These are phyloP conservation scores for Pontoporia blainvillei DNA, from an alignment of 2,113 vertebrate genomes.

Conservation along the genomic window DNA sequence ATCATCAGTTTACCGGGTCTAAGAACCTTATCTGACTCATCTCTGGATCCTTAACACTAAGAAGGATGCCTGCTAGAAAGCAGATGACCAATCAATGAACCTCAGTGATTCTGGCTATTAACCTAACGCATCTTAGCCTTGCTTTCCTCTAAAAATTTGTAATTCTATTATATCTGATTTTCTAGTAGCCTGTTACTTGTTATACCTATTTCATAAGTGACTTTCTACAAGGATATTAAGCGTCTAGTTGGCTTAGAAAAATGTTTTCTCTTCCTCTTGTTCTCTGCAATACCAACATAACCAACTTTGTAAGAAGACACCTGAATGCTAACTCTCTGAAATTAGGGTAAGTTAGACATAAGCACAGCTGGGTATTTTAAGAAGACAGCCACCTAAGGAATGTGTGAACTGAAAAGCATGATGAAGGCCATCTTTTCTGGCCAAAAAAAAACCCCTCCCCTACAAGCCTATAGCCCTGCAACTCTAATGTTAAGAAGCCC, in stretches of 20 bases:
- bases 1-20: neutral
- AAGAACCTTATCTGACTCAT: neutral
- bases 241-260: neutral
- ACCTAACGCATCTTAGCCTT: neutral
- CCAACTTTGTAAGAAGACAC: neutral
- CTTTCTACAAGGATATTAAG: neutral
- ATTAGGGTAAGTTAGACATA: neutral
- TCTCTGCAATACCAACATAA: neutral
- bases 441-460: neutral
- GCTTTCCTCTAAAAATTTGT: neutral
- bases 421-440: neutral
- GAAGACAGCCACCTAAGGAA: neutral
- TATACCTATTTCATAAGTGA: neutral
- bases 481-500: neutral
- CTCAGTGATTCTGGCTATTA: neutral
- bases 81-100: neutral
- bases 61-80: neutral
- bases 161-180: neutral
- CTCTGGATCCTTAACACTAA: neutral
- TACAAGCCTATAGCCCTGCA: neutral
- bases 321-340: neutral
- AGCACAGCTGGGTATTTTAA: neutral
- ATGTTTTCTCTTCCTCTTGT: neutral
- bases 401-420: neutral
- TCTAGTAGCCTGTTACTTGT: neutral